phyloP scores from a whole-genome alignment of 2,888 invertebrate species.

The Tortricodes alternella region DNA sequence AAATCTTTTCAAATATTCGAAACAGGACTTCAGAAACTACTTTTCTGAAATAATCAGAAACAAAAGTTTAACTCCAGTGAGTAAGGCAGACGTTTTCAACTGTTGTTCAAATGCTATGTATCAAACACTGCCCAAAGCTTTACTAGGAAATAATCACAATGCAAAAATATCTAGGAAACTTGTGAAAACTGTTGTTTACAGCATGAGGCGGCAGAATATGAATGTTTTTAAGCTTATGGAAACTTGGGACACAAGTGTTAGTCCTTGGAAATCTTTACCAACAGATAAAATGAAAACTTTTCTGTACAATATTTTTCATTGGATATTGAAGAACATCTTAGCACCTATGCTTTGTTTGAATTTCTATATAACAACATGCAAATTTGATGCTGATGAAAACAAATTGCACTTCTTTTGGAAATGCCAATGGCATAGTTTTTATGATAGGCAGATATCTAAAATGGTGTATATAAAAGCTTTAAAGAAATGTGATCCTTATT shows the following conservation, averaged over 20 bases:
- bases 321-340: constrained; percentile 62
- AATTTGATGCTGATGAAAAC: constrained; percentile 67
- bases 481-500: constrained; percentile 51
- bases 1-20: constrained; percentile 51
- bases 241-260: constrained; percentile 58
- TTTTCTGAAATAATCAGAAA: constrained; percentile 39
- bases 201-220: constrained; percentile 69
- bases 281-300: constrained; percentile 36
- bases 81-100: constrained; percentile 53
- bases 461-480: constrained; percentile 59
- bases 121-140: constrained; percentile 58
- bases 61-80: constrained; percentile 43
- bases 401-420: constrained; percentile 72
- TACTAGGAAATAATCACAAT: constrained; percentile 62
- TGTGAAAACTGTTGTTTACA: constrained; percentile 52
- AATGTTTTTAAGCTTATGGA: constrained; percentile 44
- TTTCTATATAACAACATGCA: constrained; percentile 72
- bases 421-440: constrained; percentile 72
- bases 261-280: constrained; percentile 52
- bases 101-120: constrained; percentile 51
- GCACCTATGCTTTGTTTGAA: constrained; percentile 66
- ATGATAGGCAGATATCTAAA: constrained; percentile 61
- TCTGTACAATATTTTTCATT: constrained; percentile 48
- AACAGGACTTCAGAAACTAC: constrained; percentile 59
- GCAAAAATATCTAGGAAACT: constrained; percentile 57